Evolutionary conservation across 2,888 invertebrate species (phyloP).

Genomic region (Archips crataeganus): DNA sequence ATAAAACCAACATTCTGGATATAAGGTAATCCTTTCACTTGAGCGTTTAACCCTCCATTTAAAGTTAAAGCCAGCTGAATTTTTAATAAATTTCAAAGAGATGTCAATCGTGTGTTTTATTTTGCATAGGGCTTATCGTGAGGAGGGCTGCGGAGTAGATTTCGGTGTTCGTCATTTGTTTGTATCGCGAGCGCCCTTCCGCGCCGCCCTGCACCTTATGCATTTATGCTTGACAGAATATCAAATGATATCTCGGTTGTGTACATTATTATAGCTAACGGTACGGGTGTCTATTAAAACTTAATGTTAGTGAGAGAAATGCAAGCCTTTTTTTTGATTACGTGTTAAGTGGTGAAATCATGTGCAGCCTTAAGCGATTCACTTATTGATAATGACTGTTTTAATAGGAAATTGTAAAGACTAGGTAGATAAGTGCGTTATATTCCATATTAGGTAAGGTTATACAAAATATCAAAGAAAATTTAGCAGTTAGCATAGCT

Average conservation of each 20-base stretch:
- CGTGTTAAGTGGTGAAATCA: too few species aligned
- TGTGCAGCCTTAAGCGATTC: too few species aligned
- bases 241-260: constrained; percentile 75
- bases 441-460: background rate
- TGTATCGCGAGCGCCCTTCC: constrained; percentile 61
- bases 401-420: too few species aligned
- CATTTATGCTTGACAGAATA: constrained; percentile 79
- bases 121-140: constrained; percentile 82
- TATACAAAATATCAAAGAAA: background rate
- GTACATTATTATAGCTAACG: constrained; percentile 17
- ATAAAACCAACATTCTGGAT: constrained; percentile 55
- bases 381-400: too few species aligned
- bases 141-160: constrained; percentile 81
- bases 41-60: constrained; percentile 81
- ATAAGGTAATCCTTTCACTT: constrained; percentile 78
- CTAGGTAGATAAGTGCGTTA: background rate
- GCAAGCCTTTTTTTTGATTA: too few species aligned
- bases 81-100: constrained; percentile 85
- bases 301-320: background rate
- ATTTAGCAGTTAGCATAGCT: background rate
- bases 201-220: constrained; percentile 56
- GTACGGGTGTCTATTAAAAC: background rate
- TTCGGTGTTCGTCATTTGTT: constrained; percentile 85
- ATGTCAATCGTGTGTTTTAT: constrained; percentile 85
- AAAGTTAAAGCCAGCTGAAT: constrained; percentile 81